Percentiles rank a stretch among this genome's conserved stretches.
These are phyloP conservation scores for Mesorhabditis sp. DNA, from an alignment of 2,888 invertebrate genomes.

Conservation along the genomic window DNA sequence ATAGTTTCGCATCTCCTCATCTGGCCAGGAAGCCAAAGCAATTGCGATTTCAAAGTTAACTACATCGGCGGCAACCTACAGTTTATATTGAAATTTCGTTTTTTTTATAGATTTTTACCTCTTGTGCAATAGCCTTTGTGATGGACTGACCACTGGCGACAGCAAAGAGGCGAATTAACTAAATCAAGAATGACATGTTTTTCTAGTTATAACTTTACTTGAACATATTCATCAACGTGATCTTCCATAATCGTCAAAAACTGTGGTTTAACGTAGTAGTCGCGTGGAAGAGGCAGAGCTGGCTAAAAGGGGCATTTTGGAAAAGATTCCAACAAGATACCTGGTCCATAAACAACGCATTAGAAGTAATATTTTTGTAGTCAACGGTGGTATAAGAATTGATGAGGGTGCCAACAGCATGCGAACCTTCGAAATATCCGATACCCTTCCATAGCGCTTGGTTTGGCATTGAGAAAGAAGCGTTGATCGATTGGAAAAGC, in stretches of 20 bases:
- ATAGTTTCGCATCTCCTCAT: constrained; percentile 42
- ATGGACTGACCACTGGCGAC: background rate
- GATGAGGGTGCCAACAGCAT: constrained; percentile 35
- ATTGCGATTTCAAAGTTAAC: constrained; percentile 31
- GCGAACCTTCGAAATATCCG: constrained; percentile 10
- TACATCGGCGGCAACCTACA: constrained; percentile 18
- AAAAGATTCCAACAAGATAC: constrained; percentile 11
- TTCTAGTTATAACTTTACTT: background rate
- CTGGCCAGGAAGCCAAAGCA: constrained; percentile 41
- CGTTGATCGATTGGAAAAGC: background rate
- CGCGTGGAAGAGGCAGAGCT: constrained; percentile 31
- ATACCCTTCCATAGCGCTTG: background rate
- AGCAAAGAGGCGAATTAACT: background rate
- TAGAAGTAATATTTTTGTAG: constrained; percentile 29
- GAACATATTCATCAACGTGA: background rate
- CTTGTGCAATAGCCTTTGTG: background rate
- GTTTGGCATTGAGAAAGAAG: background rate
- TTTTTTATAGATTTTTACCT: background rate
- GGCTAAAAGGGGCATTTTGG: constrained; percentile 22
- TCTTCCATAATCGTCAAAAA: constrained; percentile 17
- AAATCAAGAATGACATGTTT: background rate
- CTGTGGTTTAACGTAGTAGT: constrained; percentile 45
- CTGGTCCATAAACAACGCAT: constrained; percentile 43
- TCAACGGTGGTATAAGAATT: constrained; percentile 39
- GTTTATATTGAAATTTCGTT: too few relatives aligned